phyloP scores from a whole-genome alignment of 1,140 invertebrate genomes.

The Formica selysi region DNA sequence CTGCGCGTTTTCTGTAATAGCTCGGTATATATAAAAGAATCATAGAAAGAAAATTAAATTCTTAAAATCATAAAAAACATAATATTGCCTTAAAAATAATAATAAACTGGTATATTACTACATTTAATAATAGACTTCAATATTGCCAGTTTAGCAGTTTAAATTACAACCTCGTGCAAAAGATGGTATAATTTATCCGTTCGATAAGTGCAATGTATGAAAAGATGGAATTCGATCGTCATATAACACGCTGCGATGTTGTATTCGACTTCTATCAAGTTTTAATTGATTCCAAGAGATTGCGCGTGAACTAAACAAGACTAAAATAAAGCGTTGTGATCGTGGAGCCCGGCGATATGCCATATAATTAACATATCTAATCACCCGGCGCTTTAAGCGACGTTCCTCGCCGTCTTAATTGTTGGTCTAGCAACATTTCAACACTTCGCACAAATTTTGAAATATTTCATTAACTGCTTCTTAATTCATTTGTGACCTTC shows the following conservation, averaged over 20 bases:
- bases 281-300: constrained; percentile 48
- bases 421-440: background rate
- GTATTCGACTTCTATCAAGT: constrained; percentile 40
- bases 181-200: constrained; percentile 20
- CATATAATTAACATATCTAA: constrained; percentile 49
- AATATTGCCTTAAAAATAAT: background rate
- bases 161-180: background rate
- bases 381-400: constrained; percentile 26
- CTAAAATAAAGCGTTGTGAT: constrained; percentile 32
- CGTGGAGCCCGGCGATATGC: constrained; percentile 1
- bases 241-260: background rate
- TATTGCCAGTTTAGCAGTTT: background rate
- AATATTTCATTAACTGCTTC: constrained; percentile 14
- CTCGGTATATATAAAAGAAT: background rate
- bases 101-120: background rate
- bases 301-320: constrained; percentile 34
- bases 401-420: constrained; percentile 23
- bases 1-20: too few relatives aligned
- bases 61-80: background rate
- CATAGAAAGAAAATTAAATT: background rate
- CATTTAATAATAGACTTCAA: background rate
- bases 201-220: constrained; percentile 1
- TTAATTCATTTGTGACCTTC: background rate
- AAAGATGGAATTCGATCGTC: constrained; percentile 4
- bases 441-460: background rate